Conservation (phyloP, 2,113 vertebrate genomes). For the Anthoscopus minutus region DNA sequence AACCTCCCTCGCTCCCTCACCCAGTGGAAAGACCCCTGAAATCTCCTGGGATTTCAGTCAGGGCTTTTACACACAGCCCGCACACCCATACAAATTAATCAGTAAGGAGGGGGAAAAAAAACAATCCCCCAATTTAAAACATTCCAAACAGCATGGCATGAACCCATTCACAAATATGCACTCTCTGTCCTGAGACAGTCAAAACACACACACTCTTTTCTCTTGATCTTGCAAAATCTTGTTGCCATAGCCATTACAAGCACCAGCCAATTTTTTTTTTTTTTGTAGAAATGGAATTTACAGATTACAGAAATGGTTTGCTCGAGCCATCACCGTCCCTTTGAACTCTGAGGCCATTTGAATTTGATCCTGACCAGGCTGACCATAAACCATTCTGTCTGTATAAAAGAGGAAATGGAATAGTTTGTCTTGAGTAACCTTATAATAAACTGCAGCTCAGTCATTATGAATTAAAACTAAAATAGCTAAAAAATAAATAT, state of each 20-base stretch:
- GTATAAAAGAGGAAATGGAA: conserved; percentile 61
- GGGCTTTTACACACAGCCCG: neutral
- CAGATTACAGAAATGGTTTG: conserved; percentile 63
- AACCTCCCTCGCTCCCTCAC: rapidly evolving
- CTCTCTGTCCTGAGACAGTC: neutral
- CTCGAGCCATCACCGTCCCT: conserved; percentile 20
- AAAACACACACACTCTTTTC: conserved; percentile 3
- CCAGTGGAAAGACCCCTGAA: neutral
- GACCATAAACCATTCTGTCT: conserved; percentile 43
- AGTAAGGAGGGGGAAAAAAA: neutral
- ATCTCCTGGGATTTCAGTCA: neutral
- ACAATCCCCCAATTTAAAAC: neutral
- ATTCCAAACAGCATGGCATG: neutral
- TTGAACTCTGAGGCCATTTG: conserved; percentile 55
- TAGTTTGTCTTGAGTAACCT: conserved; percentile 48
- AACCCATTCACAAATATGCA: neutral
- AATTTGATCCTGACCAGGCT: conserved; percentile 43
- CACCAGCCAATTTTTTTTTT: neutral
- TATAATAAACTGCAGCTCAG: conserved; percentile 45
- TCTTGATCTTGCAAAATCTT: conserved; percentile 41
- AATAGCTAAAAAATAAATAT: neutral
- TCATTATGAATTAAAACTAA: conserved; percentile 45
- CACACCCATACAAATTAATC: neutral
- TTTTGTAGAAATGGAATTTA: conserved; percentile 42
- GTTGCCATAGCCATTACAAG: neutral